Conservation (phyloP, 2,888 invertebrate species). For the Syrista parreyssii region DNA sequence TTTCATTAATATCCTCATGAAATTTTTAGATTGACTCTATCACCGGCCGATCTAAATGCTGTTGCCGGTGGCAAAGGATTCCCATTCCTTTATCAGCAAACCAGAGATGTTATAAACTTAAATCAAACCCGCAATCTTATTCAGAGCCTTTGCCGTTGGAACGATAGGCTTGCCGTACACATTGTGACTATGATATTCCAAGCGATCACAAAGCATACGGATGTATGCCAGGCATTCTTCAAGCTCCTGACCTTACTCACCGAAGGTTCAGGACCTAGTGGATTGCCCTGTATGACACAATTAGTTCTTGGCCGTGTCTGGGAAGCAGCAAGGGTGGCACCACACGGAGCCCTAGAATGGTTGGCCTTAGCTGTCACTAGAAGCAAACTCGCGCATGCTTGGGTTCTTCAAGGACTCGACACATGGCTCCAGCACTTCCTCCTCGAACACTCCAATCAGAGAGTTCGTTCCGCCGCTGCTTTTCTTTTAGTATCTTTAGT, state of each 20-base stretch:
- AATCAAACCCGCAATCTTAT: constrained; percentile 92
- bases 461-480: constrained; percentile 91
- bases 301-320: constrained; percentile 88
- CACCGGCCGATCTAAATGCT: constrained; percentile 82
- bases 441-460: constrained; percentile 84
- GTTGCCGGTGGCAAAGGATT: constrained; percentile 92
- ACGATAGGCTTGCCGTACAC: constrained; percentile 88
- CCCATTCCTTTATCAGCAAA: constrained; percentile 94
- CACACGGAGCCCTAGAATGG: constrained; percentile 94
- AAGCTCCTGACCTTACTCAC: constrained; percentile 89
- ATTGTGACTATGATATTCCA: constrained; percentile 92
- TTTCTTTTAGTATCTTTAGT: constrained; percentile 90
- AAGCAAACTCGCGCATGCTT: constrained; percentile 90
- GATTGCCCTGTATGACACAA: constrained; percentile 91
- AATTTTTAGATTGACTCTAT: constrained; percentile 74
- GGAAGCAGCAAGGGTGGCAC: constrained; percentile 91
- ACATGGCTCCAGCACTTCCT: constrained; percentile 92
- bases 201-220: constrained; percentile 90
- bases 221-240: constrained; percentile 93
- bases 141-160: constrained; percentile 91
- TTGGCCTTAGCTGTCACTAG: constrained; percentile 80
- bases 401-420: constrained; percentile 92
- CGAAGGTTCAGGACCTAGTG: constrained; percentile 83
- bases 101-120: constrained; percentile 91
- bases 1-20: neutral